phyloP scores from a whole-genome alignment of 35 echinoderm and acorn worm genomes.

The Apostichopus japonicus region DNA sequence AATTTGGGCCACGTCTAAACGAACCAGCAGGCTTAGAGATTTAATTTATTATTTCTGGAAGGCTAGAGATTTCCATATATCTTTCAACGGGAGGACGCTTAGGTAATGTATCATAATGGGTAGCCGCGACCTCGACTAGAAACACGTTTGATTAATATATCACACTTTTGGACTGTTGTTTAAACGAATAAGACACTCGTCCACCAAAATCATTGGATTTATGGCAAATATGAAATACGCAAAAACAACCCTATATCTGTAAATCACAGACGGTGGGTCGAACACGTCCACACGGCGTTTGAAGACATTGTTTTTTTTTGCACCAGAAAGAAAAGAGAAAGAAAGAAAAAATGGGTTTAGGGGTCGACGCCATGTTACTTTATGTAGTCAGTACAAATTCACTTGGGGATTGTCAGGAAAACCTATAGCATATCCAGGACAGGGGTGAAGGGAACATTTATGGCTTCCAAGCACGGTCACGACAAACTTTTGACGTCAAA shows the following conservation, averaged over 20 bases:
- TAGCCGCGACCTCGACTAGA: background rate
- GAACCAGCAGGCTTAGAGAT: background rate
- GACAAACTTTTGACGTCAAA: conserved; percentile 32
- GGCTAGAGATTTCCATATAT: background rate
- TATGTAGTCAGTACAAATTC: background rate
- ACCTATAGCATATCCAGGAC: conserved; percentile 12
- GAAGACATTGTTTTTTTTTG: background rate
- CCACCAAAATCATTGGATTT: conserved; percentile 35
- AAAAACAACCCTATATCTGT: background rate
- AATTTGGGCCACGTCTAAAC: background rate
- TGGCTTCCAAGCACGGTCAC: background rate
- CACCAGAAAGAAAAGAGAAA: background rate
- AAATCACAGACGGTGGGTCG: background rate
- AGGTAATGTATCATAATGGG: conserved; percentile 38
- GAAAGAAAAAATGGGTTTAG: background rate
- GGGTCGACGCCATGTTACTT: background rate
- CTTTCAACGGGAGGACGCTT: background rate
- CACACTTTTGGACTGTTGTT: conserved; percentile 6
- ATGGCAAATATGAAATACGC: conserved; percentile 44
- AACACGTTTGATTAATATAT: conserved; percentile 17
- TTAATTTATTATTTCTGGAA: conserved; percentile 24
- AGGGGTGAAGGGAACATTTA: conserved; percentile 18
- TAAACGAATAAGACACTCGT: conserved; percentile 30
- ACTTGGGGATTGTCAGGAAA: no score
- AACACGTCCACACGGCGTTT: background rate